These are phyloP conservation scores for Sphaerophoria taeniata DNA, from an alignment of 2,888 invertebrate genomes.

Conservation along the genomic window DNA sequence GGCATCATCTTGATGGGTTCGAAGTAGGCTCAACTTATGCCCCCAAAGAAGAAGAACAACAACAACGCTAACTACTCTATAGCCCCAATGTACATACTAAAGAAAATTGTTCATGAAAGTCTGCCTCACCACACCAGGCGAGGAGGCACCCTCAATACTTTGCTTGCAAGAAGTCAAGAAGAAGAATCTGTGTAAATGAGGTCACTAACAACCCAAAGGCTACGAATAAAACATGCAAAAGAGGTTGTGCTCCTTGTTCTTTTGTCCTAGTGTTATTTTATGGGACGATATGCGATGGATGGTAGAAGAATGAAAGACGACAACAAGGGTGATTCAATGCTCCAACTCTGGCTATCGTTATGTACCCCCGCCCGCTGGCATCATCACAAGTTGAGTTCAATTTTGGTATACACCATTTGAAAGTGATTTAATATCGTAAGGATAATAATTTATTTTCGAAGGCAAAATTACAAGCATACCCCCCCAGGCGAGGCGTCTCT, in stretches of 20 bases:
- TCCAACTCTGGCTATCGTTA: neutral
- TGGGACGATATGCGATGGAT: neutral
- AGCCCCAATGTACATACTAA: slow-evolving; percentile 30
- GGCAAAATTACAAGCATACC: slow-evolving; percentile 28
- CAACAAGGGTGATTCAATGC: slow-evolving; percentile 31
- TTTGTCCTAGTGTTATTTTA: slow-evolving; percentile 22
- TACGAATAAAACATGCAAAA: slow-evolving; percentile 57
- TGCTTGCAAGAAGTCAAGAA: slow-evolving; percentile 39
- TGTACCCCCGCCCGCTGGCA: neutral
- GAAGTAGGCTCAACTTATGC: slow-evolving; percentile 32
- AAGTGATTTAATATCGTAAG: slow-evolving; percentile 69
- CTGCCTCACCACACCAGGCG: neutral
- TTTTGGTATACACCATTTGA: slow-evolving; percentile 59
- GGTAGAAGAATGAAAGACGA: neutral
- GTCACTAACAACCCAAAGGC: slow-evolving; percentile 64
- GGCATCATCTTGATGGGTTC: slow-evolving; percentile 3
- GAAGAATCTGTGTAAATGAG: slow-evolving; percentile 66
- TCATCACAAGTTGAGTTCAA: slow-evolving; percentile 40
- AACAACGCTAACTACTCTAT: no score
- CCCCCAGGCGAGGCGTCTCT: no score
- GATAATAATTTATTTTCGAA: slow-evolving; percentile 71
- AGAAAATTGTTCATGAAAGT: slow-evolving; percentile 42
- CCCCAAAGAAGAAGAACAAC: slow-evolving; percentile 1
- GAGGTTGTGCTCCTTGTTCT: slow-evolving; percentile 39
- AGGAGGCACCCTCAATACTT: no score